A percentile compares a stretch with the other conserved stretches of the same genome.
Conservation (phyloP, 2,113 vertebrate genomes). For the Elaphurus davidianus region DNA sequence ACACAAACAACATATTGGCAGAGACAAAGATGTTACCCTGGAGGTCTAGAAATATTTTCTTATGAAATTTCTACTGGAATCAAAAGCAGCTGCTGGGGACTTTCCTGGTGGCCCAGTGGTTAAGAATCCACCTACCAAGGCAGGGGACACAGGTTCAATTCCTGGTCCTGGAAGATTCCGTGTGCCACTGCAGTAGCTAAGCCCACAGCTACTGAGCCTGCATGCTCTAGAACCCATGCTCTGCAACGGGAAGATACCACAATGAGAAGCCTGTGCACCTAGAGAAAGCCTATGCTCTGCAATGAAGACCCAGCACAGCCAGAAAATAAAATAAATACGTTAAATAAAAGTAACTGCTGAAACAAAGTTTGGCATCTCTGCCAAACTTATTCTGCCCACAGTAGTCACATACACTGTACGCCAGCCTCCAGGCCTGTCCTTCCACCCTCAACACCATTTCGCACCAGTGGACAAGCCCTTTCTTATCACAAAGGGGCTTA, state of each 20-base stretch:
- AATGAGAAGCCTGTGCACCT: neutral
- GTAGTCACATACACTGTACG: accelerated
- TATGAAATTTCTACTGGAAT: neutral
- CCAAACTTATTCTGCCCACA: neutral
- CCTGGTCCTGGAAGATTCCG: neutral
- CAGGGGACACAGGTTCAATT: neutral
- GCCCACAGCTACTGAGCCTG: neutral
- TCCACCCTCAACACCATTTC: neutral
- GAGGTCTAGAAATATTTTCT: neutral
- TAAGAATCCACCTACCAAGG: neutral
- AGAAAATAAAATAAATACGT: neutral
- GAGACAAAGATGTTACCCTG: neutral
- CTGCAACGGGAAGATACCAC: neutral
- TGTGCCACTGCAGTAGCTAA: neutral
- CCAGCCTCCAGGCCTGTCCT: neutral
- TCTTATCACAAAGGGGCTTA: neutral
- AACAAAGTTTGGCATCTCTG: neutral
- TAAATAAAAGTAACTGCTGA: neutral
- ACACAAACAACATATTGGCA: neutral
- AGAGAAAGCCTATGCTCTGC: neutral
- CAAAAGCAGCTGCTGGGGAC: neutral
- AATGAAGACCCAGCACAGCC: neutral
- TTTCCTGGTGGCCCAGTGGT: neutral
- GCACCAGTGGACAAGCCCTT: neutral
- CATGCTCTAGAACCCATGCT: neutral